Conservation (phyloP, 2,797 vertebrate species). For the Phaenicophaeus curvirostris region DNA sequence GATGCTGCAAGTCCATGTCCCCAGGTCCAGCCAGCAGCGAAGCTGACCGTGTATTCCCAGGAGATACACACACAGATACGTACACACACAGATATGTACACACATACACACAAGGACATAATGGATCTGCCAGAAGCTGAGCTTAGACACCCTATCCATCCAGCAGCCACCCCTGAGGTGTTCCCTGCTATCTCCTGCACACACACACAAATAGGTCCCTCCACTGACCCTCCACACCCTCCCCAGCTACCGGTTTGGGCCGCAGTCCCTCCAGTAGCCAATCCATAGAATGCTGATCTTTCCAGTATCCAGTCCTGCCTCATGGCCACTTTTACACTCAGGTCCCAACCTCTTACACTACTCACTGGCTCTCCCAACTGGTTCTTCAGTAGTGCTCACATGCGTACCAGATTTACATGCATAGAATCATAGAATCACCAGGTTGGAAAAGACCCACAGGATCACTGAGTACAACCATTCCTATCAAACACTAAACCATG, state of each 20-base stretch:
- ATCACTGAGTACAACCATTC: no score
- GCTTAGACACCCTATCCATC: accelerated
- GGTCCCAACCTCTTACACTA: background rate
- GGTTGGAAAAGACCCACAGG: no score
- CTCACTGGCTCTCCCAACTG: background rate
- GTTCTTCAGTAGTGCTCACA: background rate
- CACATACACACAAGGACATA: background rate
- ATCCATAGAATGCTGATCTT: background rate
- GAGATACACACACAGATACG: background rate
- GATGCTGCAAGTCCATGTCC: background rate
- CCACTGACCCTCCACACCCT: accelerated
- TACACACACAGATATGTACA: no score
- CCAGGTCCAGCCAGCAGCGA: background rate
- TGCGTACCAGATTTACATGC: accelerated
- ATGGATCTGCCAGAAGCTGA: background rate
- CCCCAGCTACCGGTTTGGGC: background rate
- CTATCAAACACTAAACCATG: no score
- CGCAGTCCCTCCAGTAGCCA: background rate
- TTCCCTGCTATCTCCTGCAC: background rate
- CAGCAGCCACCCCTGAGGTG: background rate
- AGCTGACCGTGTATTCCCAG: background rate
- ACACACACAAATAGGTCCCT: background rate
- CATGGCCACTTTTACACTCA: background rate
- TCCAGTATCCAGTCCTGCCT: background rate
- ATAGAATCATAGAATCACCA: no score